Percentiles rank a stretch among this genome's conserved stretches.
Conservation (phyloP, 2,113 vertebrate genomes). For the Bos taurus region DNA sequence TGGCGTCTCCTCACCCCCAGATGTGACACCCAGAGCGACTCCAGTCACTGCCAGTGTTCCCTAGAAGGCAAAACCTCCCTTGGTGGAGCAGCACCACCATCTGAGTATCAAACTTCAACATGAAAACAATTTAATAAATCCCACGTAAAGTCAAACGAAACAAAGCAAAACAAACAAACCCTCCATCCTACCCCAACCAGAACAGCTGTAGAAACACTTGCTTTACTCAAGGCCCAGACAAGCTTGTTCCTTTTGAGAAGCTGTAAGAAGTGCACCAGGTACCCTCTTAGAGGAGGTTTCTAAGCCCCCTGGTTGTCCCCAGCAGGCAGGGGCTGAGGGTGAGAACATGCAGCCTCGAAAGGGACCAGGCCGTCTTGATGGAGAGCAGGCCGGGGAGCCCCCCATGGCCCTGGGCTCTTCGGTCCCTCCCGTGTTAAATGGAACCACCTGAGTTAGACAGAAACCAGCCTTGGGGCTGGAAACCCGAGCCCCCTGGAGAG, state of each 20-base stretch:
- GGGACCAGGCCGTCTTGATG: fast-evolving
- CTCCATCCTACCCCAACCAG: neutral
- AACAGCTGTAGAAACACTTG: fast-evolving
- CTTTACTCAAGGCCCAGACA: neutral
- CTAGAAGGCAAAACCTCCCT: neutral
- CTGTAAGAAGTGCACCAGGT: neutral
- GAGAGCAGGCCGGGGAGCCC: fast-evolving
- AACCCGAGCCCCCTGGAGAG: neutral
- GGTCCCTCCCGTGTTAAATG: neutral
- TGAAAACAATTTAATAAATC: no score
- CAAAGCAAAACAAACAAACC: neutral
- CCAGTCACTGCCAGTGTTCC: neutral
- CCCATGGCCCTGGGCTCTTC: neutral
- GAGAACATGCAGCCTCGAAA: neutral
- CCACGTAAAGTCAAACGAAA: neutral
- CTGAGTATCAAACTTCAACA: neutral
- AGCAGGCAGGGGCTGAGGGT: fast-evolving
- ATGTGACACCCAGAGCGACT: fast-evolving
- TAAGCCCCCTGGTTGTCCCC: fast-evolving
- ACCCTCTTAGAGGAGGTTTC: fast-evolving
- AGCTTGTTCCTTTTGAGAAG: neutral
- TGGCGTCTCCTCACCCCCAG: fast-evolving
- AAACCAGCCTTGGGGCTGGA: neutral
- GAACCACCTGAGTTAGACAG: neutral
- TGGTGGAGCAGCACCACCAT: neutral